Percentiles rank a stretch among this genome's conserved stretches.
phyloP scores from a whole-genome alignment of 2,113 vertebrate genomes.

The Steatornis caripensis region DNA sequence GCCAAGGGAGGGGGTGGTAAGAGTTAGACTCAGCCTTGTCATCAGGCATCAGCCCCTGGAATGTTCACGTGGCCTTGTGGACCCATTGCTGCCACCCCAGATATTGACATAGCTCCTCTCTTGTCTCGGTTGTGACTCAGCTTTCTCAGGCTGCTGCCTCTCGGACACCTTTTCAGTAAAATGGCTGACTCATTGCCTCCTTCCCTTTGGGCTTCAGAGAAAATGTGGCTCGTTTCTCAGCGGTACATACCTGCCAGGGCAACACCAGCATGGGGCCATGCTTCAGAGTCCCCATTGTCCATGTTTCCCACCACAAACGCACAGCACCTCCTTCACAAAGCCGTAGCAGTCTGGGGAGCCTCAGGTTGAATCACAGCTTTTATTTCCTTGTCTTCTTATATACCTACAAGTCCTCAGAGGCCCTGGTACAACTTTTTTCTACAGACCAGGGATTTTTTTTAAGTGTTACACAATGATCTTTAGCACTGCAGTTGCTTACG shows the following conservation, averaged over 20 bases:
- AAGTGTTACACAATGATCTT: neutral
- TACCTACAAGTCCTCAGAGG: neutral
- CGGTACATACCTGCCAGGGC: neutral
- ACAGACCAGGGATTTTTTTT: neutral
- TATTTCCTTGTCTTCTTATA: neutral
- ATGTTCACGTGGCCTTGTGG: fast-evolving
- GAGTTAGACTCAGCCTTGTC: neutral
- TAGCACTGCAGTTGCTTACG: neutral
- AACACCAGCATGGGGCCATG: fast-evolving
- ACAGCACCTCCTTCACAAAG: neutral
- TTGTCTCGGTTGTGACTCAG: neutral
- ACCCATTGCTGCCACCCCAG: neutral
- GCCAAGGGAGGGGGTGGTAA: neutral
- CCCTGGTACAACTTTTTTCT: neutral
- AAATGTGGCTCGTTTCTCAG: neutral
- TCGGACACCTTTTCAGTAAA: neutral
- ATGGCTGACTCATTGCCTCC: neutral
- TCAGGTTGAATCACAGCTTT: neutral
- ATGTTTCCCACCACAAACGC: neutral
- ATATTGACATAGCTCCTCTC: neutral
- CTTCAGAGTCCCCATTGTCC: neutral
- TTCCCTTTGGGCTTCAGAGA: neutral
- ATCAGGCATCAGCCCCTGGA: neutral
- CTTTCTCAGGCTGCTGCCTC: neutral
- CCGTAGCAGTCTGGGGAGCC: fast-evolving